These are phyloP conservation scores for Hydrotaea cyrtoneurina DNA, from an alignment of 2,888 invertebrate species.

Conservation along the genomic window DNA sequence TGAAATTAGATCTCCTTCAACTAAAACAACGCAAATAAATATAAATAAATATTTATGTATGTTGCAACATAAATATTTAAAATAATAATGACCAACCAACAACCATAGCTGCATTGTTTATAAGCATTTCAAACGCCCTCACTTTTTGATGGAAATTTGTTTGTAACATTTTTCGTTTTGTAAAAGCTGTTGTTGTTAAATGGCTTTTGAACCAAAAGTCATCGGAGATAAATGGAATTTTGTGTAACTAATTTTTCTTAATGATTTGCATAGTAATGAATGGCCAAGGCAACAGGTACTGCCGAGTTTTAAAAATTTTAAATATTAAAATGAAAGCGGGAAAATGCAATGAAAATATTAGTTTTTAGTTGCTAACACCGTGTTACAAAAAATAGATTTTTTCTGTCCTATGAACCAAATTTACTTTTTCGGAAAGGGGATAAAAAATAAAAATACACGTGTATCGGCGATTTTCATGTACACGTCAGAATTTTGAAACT, in stretches of 20 bases:
- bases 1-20: constrained; percentile 31
- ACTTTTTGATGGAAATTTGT: constrained; percentile 23
- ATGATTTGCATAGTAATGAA: not conserved
- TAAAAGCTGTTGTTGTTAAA: not conserved
- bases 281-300: not conserved
- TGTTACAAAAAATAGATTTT: too few species aligned
- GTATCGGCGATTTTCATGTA: too few species aligned
- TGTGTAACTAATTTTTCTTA: constrained; percentile 37
- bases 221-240: constrained; percentile 56
- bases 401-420: too few species aligned
- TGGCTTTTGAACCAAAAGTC: too few species aligned
- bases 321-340: too few species aligned
- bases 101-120: not conserved
- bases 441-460: too few species aligned
- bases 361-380: too few species aligned
- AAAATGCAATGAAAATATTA: too few species aligned
- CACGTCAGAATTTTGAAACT: too few species aligned
- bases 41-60: constrained; percentile 55
- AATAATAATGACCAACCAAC: constrained; percentile 29
- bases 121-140: constrained; percentile 23
- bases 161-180: not conserved
- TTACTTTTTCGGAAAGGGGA: too few species aligned
- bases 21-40: not conserved
- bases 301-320: not conserved
- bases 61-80: constrained; percentile 62